A percentile compares a stretch with the other conserved stretches of the same genome.
Conservation (phyloP, 2,797 vertebrate genomes). For the Melanogrammus aeglefinus region DNA sequence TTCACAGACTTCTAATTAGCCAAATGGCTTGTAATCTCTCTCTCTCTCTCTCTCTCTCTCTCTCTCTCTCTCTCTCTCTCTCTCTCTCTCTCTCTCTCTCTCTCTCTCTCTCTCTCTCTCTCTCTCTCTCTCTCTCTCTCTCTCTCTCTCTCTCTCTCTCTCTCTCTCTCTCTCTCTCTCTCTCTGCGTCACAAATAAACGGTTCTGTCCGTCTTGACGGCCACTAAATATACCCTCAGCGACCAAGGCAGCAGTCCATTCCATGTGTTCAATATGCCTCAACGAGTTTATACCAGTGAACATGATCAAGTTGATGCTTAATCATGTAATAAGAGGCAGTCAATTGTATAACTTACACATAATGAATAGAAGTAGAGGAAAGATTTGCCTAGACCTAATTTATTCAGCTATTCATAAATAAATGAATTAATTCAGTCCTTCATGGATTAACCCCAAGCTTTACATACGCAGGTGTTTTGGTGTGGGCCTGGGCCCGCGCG, state of each 20-base stretch:
- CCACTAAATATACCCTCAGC: conserved; percentile 14
- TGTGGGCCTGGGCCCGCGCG: conserved; percentile 79
- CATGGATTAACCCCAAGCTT: not conserved
- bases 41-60: conserved; percentile 20
- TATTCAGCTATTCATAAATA: not conserved
- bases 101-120: not conserved
- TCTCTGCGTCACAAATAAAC: conserved; percentile 39
- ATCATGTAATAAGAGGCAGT: not conserved
- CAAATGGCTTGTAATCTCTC: conserved; percentile 52
- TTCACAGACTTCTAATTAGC: conserved; percentile 55
- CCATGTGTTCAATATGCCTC: conserved; percentile 9
- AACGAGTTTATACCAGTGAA: conserved; percentile 11
- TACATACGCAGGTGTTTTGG: conserved; percentile 83
- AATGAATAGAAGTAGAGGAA: not conserved
- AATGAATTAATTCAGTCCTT: not conserved
- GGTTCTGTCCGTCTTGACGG: conserved; percentile 27
- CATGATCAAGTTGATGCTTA: not conserved
- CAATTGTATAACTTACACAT: not conserved
- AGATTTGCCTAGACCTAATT: not conserved
- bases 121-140: conserved; percentile 20
- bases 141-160: not conserved
- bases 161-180: conserved; percentile 16
- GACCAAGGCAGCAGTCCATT: conserved; percentile 4
- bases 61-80: not conserved
- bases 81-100: conserved; percentile 26